Conservation (phyloP, 2,888 invertebrate genomes). For the Lathronympha strigana region DNA sequence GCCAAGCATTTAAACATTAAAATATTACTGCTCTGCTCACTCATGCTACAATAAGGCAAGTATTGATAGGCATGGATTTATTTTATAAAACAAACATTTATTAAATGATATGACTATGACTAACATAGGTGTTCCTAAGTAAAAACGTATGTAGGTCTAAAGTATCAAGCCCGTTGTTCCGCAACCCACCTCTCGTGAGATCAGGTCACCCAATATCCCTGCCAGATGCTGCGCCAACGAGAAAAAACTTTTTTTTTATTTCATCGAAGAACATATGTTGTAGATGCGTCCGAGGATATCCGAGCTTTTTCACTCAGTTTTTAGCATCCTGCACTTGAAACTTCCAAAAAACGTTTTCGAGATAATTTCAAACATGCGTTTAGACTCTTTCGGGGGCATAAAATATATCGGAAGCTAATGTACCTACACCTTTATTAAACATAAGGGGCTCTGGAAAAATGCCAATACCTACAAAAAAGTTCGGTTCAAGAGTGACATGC, state of each 20-base stretch:
- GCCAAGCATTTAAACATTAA: too few species aligned
- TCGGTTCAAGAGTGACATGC: too few species aligned
- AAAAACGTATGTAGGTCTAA: too few species aligned
- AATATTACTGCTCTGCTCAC: too few species aligned
- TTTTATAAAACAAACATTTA: too few species aligned
- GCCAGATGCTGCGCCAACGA: slow-evolving; percentile 68
- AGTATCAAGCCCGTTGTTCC: slow-evolving; percentile 52
- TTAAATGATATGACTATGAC: too few species aligned
- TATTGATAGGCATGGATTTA: too few species aligned
- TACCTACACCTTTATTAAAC: neutral
- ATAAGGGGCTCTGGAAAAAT: too few species aligned
- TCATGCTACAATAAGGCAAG: too few species aligned
- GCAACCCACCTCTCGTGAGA: slow-evolving; percentile 56
- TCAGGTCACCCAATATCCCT: slow-evolving; percentile 74
- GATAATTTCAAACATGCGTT: neutral
- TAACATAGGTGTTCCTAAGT: too few species aligned
- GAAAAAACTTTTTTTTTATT: slow-evolving; percentile 58
- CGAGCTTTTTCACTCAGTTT: slow-evolving; percentile 59
- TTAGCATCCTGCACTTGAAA: slow-evolving; percentile 50
- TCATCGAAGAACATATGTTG: slow-evolving; percentile 62
- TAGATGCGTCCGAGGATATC: slow-evolving; percentile 61
- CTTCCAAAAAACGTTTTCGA: slow-evolving; percentile 1
- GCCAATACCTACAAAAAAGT: too few species aligned
- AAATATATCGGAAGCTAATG: neutral
- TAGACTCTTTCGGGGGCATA: neutral